Conservation (phyloP, 1,140 invertebrate genomes). For the Bombus haemorrhoidalis region DNA sequence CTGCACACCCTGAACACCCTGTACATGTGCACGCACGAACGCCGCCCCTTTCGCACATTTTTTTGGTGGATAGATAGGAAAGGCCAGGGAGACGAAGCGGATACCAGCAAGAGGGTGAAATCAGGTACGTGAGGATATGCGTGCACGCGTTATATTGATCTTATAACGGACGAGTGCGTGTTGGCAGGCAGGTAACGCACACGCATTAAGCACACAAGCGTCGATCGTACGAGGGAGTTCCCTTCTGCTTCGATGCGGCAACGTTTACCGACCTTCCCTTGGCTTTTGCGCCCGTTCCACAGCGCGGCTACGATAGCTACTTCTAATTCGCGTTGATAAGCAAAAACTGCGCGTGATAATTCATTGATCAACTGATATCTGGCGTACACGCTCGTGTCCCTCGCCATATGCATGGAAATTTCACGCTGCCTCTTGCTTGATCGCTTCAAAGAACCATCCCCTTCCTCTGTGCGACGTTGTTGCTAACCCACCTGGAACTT, state of each 20-base stretch:
- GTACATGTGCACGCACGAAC: conserved; percentile 52
- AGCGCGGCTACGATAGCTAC: conserved; percentile 36
- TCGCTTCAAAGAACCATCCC: neutral
- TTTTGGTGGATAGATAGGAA: conserved; percentile 53
- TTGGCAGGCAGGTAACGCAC: conserved; percentile 65
- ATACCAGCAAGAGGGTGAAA: conserved; percentile 46
- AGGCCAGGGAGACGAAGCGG: conserved; percentile 59
- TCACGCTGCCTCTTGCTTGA: neutral
- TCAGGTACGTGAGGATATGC: conserved; percentile 67
- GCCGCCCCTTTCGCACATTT: conserved; percentile 49
- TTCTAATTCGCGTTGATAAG: conserved; percentile 52
- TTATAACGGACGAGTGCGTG: conserved; percentile 72
- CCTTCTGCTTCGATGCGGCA: conserved; percentile 1
- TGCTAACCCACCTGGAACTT: neutral
- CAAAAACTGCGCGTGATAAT: conserved; percentile 44
- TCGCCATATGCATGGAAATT: neutral
- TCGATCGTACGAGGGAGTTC: conserved; percentile 46
- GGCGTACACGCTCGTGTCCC: conserved; percentile 22
- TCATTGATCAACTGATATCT: conserved; percentile 49
- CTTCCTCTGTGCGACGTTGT: neutral
- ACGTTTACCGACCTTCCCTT: conserved; percentile 35
- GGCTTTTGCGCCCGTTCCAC: conserved; percentile 4
- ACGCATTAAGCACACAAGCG: conserved; percentile 36
- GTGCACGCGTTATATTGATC: conserved; percentile 76
- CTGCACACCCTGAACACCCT: conserved; percentile 20